Conservation (phyloP, 2,797 vertebrate genomes). For the Megalops cyprinoides region DNA sequence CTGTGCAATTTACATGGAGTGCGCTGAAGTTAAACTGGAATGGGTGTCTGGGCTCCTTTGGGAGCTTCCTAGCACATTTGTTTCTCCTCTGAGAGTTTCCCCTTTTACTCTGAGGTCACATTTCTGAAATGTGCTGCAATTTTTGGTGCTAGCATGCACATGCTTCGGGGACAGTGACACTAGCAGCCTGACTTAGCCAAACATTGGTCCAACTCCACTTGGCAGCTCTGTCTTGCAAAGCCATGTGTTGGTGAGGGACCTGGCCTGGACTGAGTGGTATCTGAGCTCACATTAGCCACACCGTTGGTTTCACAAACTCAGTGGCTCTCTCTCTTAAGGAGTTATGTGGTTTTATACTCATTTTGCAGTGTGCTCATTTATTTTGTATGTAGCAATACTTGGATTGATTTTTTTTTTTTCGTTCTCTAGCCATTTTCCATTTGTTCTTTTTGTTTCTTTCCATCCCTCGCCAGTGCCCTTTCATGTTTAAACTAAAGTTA, state of each 20-base stretch:
- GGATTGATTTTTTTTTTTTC: slow-evolving; percentile 25
- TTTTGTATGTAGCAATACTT: slow-evolving; percentile 30
- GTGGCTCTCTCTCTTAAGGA: no score
- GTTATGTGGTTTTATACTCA: slow-evolving; percentile 18
- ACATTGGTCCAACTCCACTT: background rate
- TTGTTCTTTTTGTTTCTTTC: slow-evolving; percentile 29
- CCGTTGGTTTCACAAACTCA: background rate
- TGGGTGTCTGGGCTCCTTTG: no score
- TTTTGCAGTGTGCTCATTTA: slow-evolving; percentile 29
- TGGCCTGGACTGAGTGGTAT: slow-evolving; percentile 8
- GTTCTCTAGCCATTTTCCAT: slow-evolving; percentile 28
- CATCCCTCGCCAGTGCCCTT: slow-evolving; percentile 23
- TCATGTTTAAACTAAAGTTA: slow-evolving; percentile 16
- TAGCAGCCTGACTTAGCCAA: background rate
- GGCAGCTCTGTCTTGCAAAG: background rate
- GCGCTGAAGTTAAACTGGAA: no score
- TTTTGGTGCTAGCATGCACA: no score
- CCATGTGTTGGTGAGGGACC: slow-evolving; percentile 4
- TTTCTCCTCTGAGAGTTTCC: no score
- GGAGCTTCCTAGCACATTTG: no score
- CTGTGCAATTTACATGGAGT: no score
- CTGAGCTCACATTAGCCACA: background rate
- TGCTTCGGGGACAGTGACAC: background rate
- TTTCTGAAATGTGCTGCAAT: no score
- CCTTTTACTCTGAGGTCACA: background rate